Evolutionary conservation across 2,797 vertebrate genomes (phyloP).

Genomic region (Steatocranus sp.): DNA sequence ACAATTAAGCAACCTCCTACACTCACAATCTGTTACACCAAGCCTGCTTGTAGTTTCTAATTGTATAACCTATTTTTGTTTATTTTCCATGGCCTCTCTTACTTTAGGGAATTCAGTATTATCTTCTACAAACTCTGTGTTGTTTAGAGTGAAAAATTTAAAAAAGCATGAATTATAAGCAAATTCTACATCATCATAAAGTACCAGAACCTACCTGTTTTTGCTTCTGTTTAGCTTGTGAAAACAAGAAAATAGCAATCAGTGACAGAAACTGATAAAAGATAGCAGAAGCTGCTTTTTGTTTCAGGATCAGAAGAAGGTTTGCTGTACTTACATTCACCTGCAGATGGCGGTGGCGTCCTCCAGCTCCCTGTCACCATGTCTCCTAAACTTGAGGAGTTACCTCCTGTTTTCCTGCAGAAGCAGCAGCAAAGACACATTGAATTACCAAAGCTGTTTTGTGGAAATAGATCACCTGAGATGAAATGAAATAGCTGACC

Average conservation of each 20-base stretch:
- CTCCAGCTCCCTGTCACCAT: slow-evolving; percentile 88
- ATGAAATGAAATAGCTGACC: slow-evolving; percentile 61
- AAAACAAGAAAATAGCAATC: slow-evolving; percentile 75
- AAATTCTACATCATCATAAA: neutral
- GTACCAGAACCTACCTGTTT: slow-evolving; percentile 85
- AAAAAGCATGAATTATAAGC: neutral
- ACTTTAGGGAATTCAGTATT: neutral
- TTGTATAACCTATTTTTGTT: neutral
- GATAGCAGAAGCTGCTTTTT: neutral
- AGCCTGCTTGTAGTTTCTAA: neutral
- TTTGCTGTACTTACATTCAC: slow-evolving; percentile 76
- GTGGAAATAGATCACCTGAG: neutral
- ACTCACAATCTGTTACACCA: neutral
- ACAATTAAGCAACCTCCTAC: neutral
- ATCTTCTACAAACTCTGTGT: neutral
- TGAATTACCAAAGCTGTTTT: neutral
- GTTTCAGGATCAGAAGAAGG: neutral
- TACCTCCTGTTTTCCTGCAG: slow-evolving; percentile 86
- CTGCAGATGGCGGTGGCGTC: slow-evolving; percentile 92
- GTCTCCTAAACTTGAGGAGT: slow-evolving; percentile 88
- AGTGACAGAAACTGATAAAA: slow-evolving; percentile 18
- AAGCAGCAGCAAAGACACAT: neutral
- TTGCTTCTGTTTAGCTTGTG: slow-evolving; percentile 98
- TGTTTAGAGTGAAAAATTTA: accelerated
- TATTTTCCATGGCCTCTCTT: neutral